Conservation (phyloP, 2,113 vertebrate species). For the Crotalus tigris region DNA sequence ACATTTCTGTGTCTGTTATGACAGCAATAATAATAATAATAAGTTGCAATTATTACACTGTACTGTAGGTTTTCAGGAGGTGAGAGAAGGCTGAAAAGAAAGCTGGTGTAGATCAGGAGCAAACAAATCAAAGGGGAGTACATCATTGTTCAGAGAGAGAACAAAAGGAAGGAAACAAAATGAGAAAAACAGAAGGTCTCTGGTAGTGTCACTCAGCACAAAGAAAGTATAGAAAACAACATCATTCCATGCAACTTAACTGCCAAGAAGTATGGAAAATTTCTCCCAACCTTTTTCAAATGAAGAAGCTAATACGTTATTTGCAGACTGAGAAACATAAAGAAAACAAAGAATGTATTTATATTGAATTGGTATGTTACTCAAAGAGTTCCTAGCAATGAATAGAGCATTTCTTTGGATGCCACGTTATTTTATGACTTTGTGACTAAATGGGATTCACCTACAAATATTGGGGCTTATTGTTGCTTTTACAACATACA, state of each 20-base stretch:
- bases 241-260: background rate
- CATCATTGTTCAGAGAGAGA: background rate
- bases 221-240: background rate
- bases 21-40: background rate
- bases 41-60: background rate
- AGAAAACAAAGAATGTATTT: background rate
- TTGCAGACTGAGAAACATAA: background rate
- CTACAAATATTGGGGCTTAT: background rate
- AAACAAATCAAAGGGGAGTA: background rate
- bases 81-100: background rate
- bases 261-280: background rate
- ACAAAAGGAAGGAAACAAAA: background rate
- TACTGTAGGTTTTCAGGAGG: background rate
- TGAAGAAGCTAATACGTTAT: background rate
- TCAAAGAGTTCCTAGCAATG: background rate
- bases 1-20: background rate
- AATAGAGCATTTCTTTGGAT: background rate
- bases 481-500: background rate
- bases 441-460: background rate
- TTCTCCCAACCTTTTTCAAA: background rate
- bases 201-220: background rate
- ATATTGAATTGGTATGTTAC: background rate
- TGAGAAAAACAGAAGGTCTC: background rate
- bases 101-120: background rate
- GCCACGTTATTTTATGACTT: background rate